Evolutionary conservation across 2,797 vertebrate species (phyloP), one percentile per base, ranked within the genome.

Genomic region (Pogonophryne albipinna): DNA sequence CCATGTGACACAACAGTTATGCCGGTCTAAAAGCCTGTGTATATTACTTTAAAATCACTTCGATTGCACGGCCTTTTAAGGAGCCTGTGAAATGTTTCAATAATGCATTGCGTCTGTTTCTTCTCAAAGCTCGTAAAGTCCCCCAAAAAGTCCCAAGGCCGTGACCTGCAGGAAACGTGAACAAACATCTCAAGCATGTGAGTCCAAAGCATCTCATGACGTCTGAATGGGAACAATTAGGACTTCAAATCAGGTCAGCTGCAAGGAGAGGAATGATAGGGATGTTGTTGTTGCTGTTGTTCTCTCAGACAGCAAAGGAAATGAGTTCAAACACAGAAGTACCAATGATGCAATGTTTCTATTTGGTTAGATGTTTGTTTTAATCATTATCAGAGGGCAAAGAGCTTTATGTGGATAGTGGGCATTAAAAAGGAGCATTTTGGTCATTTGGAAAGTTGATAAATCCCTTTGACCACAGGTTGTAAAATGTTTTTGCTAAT

Each of bases 171-270:
- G 4, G 56, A 61, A 53, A 23, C 55, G 49, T 20, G 41, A 10
- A 49, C 71, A 82, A 82, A 82, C 59, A 81, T 75, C 71, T 59
- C 50, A 56, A 86, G 2, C 84, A 86, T 76, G 82, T 75, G 81
- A 85, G 81, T 78, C 64, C 52, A 69, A 52, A 70, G 74, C 23
- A 57, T 56, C 82, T 80, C 85, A 75, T 76, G 86, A 83, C 79
- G 75, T 76, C 38, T 74, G 27, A 62, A 80, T 82, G 74, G 78
- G 68, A 82, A 3, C 66, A 78, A 65, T 84, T 82, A 78, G 44
- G 70, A 81, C 6, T 6, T 38, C 7, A n/a, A n/a, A n/a, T n/a
- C n/a, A 9, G 45, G 46, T 76, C 65, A 49, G 74, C 60, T 60
- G n/a, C 63, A 53, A 27, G 27, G 27, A 27, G 27, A 27, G 49